Base-by-base conservation (phyloP, 2,888 invertebrate species). In the Prosapia bicincta region DNA sequence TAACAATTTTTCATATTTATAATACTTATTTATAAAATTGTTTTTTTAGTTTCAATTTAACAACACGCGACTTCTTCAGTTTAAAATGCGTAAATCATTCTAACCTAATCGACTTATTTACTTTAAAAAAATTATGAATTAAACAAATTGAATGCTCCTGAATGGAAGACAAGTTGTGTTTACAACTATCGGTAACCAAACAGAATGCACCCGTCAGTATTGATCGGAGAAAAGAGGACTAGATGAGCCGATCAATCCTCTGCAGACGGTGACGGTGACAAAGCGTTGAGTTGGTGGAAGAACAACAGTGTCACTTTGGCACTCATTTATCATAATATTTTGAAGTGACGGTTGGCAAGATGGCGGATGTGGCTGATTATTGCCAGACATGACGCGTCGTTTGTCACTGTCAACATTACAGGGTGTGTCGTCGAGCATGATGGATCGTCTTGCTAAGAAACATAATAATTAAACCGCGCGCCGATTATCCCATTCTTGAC, bases 321-420 rank as follows among this genome's bases (percentile, higher is more conserved):
- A 38, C 76, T 76, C 78, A 78, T 78, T 78, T 76, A 78, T 78
- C 78, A 78, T 78, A 78, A 78, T 78, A 78, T 76, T 78, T 76
- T 78, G 76, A 78, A 78, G 76, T 76, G 78, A 65, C 65, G 54
- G 54, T 54, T 72, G 66, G 72, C 20, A 72, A 72, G 72, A 72
- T 72, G 72, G 72, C 72, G 71, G 71, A 71, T 54, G 65, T 26
- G n/a, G 54, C 66, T 66, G 72, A 72, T 72, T 72, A 72, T 72
- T 72, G 72, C 72, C 65, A 32, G 72, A 72, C 72, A 72, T 66
- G 66, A n/a, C 30, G 65, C 72, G 72, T 72, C 72, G 72, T 72
- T 72, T 72, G 72, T 72, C 72, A 72, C 66, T 72, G 72, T 72
- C 72, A 72, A 66, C 30, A 23, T 65, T 54, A 54, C 54, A 54